Evolutionary conservation across 92 coral and sea anemone species (phyloP), one percentile per base, ranked within the genome.

Genomic region (Heliopora coerulea): DNA sequence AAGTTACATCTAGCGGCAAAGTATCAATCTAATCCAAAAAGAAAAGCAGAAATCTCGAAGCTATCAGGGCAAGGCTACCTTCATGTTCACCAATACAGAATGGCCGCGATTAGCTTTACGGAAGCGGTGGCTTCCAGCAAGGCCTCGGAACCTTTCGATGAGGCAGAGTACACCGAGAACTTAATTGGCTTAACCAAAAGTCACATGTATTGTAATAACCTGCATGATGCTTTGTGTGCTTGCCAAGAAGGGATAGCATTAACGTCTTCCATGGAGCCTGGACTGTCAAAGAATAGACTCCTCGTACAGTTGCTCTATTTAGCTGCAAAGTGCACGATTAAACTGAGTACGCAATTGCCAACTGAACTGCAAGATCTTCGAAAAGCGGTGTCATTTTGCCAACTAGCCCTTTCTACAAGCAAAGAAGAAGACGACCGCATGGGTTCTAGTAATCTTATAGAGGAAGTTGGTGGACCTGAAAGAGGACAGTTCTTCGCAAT

Each of bases 181-280:
- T 66, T 66, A 28, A 42, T 66, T 66, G 73, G 73, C 17, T 66
- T 42, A 48, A 48, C 48, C 28, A 66, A 44, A 18, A 66, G 73
- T 21, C 29, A 44, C 52, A 23, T 66, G 35, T 39, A 42, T 19
- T 66, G 73, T 40, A 21, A 66, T 12, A 26, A 65, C 26, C 41
- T 65, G 32, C 27, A 18, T 0, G 56, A 19, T 14, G 73, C 73
- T 8, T 66, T 34, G 73, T n/a, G 23, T 24, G 12, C 27, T 0
- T 66, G 73, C 52, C 58, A 0, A 25, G 57, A 27, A 7, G 73
- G 58, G n/a, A 25, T 66, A 17, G 30, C 20, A n/a, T 25, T 66
- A 25, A 28, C 44, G 39, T 42, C 34, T 27, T 7, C 27, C 14
- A 24, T 8, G 10, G 35, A 66, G 25, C 58, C 10, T 44, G 32